phyloP scores from a whole-genome alignment of 2,113 vertebrate species.

The Bathybates hornii region DNA sequence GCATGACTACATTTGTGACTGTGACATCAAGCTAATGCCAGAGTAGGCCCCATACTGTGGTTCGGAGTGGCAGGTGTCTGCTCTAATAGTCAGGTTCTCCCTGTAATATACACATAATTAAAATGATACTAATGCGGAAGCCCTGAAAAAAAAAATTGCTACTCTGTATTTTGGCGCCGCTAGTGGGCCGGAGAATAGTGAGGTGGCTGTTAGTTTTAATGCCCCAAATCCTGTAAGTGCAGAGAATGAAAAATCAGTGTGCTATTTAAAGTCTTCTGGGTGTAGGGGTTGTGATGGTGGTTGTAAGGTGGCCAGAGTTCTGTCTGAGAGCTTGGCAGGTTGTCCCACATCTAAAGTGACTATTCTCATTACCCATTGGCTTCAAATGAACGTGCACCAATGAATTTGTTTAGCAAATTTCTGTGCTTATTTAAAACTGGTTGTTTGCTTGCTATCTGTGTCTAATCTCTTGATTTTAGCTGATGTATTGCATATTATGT shows the following conservation, averaged over 20 bases:
- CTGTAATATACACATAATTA: constrained; percentile 45
- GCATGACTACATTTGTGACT: background rate
- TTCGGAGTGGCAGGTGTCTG: constrained; percentile 35
- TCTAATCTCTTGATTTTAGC: constrained; percentile 13
- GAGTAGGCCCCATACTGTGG: background rate
- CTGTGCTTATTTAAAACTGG: background rate
- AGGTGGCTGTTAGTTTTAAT: constrained; percentile 58
- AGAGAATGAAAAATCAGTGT: background rate
- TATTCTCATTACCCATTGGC: background rate
- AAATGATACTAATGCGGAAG: constrained; percentile 16
- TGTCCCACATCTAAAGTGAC: background rate
- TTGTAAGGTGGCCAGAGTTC: background rate
- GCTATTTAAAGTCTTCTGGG: constrained; percentile 23
- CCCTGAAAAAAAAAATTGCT: background rate
- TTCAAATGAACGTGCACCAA: background rate
- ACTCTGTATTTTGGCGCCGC: constrained; percentile 33
- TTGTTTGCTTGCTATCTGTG: background rate
- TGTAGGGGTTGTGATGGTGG: background rate
- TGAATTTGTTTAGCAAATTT: background rate
- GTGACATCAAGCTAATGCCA: constrained; percentile 29
- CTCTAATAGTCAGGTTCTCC: constrained; percentile 50
- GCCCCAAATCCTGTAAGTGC: constrained; percentile 46
- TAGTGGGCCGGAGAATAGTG: background rate
- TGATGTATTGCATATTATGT: background rate
- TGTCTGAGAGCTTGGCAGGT: background rate